These are phyloP conservation scores for Calyptomena viridis DNA, from an alignment of 2,113 vertebrate genomes.

Conservation along the genomic window DNA sequence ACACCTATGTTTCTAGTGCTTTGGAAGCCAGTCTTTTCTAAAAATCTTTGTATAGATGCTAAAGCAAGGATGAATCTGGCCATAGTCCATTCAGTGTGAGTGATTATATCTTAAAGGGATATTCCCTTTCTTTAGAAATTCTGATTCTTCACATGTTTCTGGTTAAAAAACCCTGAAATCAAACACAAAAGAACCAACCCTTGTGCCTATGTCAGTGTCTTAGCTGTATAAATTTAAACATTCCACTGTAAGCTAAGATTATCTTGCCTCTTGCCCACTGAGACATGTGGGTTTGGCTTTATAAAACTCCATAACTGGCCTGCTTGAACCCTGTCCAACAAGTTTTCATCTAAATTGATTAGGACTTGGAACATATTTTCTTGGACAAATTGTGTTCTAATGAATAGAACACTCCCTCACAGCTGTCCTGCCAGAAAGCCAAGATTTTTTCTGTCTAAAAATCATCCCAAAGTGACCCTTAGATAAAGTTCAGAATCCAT, in stretches of 20 bases:
- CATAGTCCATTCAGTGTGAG: neutral
- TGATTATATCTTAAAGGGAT: conserved; percentile 38
- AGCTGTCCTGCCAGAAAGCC: conserved; percentile 71
- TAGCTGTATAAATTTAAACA: conserved; percentile 59
- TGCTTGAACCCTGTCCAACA: conserved; percentile 65
- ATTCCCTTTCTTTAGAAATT: neutral
- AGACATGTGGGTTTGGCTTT: conserved; percentile 71
- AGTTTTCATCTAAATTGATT: conserved; percentile 74
- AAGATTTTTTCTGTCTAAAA: conserved; percentile 71
- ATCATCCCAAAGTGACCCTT: conserved; percentile 73
- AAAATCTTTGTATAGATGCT: conserved; percentile 16
- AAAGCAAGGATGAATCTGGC: conserved; percentile 17
- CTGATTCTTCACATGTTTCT: conserved; percentile 44
- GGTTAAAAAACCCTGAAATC: neutral
- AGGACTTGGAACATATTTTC: conserved; percentile 70
- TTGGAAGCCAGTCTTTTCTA: conserved; percentile 2
- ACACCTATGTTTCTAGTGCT: neutral
- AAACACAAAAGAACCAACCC: neutral
- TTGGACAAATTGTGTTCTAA: conserved; percentile 73
- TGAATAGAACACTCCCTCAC: conserved; percentile 71
- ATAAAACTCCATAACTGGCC: conserved; percentile 46
- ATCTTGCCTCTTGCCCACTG: conserved; percentile 63
- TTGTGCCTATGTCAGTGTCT: conserved; percentile 53
- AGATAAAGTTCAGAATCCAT: conserved; percentile 72
- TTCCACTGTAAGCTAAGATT: conserved; percentile 71